phyloP scores from a whole-genome alignment of 2,113 vertebrate genomes.

The Maccullochella peelii region DNA sequence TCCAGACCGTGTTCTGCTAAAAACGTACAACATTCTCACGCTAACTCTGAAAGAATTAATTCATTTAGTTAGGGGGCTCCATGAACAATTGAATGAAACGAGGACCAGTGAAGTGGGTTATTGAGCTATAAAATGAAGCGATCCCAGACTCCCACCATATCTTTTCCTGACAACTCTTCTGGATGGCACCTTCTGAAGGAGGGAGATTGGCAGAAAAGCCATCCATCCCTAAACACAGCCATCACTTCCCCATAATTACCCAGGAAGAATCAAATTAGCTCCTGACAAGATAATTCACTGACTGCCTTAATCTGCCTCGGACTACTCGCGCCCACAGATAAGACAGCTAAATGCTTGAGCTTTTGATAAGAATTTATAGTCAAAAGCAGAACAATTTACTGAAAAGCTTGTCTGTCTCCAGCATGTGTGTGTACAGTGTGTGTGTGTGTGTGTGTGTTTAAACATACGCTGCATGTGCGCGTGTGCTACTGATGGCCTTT shows the following conservation, averaged over 20 bases:
- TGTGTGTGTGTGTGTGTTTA: constrained; percentile 17
- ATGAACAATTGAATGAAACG: constrained; percentile 33
- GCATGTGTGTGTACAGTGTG: not conserved
- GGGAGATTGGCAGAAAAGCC: constrained; percentile 57
- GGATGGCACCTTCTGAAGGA: constrained; percentile 46
- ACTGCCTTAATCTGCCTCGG: constrained; percentile 60
- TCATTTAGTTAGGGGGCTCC: constrained; percentile 37
- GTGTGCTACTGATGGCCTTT: not conserved
- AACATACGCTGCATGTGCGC: not conserved
- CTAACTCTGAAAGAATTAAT: constrained; percentile 32
- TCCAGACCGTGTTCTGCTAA: not conserved
- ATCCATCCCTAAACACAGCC: constrained; percentile 72
- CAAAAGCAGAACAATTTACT: constrained; percentile 43
- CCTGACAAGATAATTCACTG: constrained; percentile 81
- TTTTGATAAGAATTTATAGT: constrained; percentile 65
- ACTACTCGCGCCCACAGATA: constrained; percentile 63
- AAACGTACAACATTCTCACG: not conserved
- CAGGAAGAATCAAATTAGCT: constrained; percentile 81
- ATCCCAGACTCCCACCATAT: constrained; percentile 56
- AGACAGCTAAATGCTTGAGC: constrained; percentile 59
- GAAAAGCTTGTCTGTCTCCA: constrained; percentile 5
- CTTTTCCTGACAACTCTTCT: constrained; percentile 58
- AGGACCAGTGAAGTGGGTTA: constrained; percentile 63
- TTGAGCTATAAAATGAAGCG: constrained; percentile 69
- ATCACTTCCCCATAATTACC: constrained; percentile 80